Percentiles rank a stretch among this genome's conserved stretches.
Conservation (phyloP, 2,797 vertebrate genomes). For the Thamnophis elegans region DNA sequence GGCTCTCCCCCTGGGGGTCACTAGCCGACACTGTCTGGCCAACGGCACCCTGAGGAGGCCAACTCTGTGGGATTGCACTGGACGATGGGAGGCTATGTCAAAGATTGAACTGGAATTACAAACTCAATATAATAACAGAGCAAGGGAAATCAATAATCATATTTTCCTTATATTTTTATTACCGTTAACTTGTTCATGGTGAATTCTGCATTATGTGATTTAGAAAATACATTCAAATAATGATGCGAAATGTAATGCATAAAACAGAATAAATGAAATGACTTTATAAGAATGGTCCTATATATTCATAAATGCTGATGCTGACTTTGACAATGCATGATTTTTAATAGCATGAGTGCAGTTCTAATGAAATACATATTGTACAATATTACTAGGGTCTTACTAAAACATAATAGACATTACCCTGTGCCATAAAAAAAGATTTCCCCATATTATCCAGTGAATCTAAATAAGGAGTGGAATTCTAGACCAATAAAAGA, state of each 20-base stretch:
- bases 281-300: not conserved
- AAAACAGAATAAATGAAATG: not conserved
- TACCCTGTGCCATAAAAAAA: not conserved
- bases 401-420: not conserved
- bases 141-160: not conserved
- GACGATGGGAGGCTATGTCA: too few species aligned
- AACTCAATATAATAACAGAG: not conserved
- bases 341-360: not conserved
- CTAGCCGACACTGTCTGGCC: too few species aligned
- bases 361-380: not conserved
- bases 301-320: not conserved
- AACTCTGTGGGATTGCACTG: too few species aligned
- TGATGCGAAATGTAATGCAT: not conserved
- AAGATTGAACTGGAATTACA: not conserved
- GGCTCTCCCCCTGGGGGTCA: too few species aligned
- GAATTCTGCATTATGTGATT: not conserved
- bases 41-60: too few species aligned
- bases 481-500: not conserved
- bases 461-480: not conserved
- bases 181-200: not conserved
- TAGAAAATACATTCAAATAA: not conserved
- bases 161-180: not conserved
- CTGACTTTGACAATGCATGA: not conserved
- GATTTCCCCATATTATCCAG: not conserved
- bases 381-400: not conserved